Evolutionary conservation across 2,888 invertebrate genomes (phyloP).

Genomic region (Orthonychiurus folsomi): DNA sequence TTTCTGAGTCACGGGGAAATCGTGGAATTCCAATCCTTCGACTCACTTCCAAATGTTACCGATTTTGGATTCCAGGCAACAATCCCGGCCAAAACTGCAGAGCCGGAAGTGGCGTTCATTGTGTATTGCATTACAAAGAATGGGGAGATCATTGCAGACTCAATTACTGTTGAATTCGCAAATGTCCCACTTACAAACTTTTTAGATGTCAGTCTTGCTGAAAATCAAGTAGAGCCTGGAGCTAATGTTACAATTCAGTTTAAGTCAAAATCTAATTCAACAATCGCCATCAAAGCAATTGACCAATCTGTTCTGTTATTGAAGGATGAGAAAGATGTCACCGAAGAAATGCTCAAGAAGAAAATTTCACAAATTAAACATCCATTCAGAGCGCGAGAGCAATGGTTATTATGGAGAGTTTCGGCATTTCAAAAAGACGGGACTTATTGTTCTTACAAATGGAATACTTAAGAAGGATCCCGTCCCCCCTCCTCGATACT

Average conservation of each 20-base stretch:
- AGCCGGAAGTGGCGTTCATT: slow-evolving; percentile 70
- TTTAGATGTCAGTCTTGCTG: slow-evolving; percentile 51
- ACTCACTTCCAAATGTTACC: slow-evolving; percentile 45
- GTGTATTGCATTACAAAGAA: slow-evolving; percentile 66
- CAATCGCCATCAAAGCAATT: slow-evolving; percentile 75
- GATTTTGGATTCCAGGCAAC: too few relatives aligned
- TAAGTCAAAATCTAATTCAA: slow-evolving; percentile 72
- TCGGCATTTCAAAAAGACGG: too few relatives aligned
- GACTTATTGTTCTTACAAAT: too few relatives aligned
- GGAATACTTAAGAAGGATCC: too few relatives aligned
- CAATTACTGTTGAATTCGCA: slow-evolving; percentile 67
- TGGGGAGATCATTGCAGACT: slow-evolving; percentile 74
- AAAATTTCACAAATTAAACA: too few relatives aligned
- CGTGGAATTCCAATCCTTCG: slow-evolving; percentile 60
- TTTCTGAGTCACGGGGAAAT: slow-evolving; percentile 80
- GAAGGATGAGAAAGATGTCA: slow-evolving; percentile 62
- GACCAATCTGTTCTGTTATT: slow-evolving; percentile 72
- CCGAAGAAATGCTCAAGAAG: slow-evolving; percentile 51
- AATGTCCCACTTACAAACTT: slow-evolving; percentile 70
- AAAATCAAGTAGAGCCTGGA: slow-evolving; percentile 63
- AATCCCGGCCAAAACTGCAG: slow-evolving; percentile 69
- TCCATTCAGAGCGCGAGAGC: too few relatives aligned
- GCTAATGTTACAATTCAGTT: slow-evolving; percentile 67
- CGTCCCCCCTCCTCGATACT: too few relatives aligned
- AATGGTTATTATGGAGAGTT: too few relatives aligned